These are phyloP conservation scores for Telmatochromis bifrenatus DNA, from an alignment of 2,113 vertebrate species.

Conservation along the genomic window DNA sequence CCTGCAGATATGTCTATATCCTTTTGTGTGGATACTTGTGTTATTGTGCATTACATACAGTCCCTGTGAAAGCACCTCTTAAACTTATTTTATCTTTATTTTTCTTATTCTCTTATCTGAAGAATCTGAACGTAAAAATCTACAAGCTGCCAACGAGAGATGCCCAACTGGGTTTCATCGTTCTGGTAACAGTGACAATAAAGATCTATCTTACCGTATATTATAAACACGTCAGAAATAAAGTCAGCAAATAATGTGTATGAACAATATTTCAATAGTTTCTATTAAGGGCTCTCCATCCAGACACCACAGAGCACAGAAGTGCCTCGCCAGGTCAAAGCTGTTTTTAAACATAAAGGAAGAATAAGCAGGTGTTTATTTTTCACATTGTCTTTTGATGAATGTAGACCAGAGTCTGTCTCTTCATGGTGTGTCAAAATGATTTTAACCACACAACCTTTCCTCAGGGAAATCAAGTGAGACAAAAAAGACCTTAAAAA, in stretches of 20 bases:
- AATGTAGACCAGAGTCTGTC: not conserved
- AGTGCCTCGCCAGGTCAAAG: not conserved
- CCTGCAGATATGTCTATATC: not conserved
- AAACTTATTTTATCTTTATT: not conserved
- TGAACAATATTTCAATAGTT: not conserved
- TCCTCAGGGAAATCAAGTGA: not conserved
- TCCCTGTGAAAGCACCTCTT: not conserved
- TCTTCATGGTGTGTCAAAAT: not conserved
- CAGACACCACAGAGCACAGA: not conserved
- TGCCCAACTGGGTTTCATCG: not conserved
- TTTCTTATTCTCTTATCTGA: not conserved
- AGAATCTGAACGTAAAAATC: not conserved
- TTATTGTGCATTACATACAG: not conserved
- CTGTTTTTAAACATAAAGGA: not conserved
- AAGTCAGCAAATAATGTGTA: not conserved
- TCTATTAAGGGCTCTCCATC: not conserved
- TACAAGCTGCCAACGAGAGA: not conserved
- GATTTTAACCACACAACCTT: accelerated
- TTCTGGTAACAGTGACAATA: not conserved
- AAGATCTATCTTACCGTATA: not conserved
- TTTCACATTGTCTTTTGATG: not conserved
- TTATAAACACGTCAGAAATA: not conserved
- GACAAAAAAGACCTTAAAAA: not conserved
- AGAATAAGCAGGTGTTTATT: not conserved
- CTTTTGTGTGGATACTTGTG: not conserved